These are phyloP conservation scores for Leptopterna dolabrata DNA, from an alignment of 2,888 invertebrate species.

Conservation along the genomic window DNA sequence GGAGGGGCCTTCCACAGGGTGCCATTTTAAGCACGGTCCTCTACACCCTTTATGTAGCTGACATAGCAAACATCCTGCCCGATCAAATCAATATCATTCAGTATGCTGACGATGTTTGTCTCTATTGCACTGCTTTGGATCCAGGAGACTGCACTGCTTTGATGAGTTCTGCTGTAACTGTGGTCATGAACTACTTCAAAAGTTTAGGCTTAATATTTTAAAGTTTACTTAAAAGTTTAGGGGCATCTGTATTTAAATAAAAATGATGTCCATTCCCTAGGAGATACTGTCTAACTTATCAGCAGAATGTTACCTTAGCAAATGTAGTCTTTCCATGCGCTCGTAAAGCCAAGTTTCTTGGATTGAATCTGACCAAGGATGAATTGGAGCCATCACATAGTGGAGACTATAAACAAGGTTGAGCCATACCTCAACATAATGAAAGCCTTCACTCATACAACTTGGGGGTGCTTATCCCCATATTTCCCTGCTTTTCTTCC, in stretches of 20 bases:
- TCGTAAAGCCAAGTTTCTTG: slow-evolving; percentile 5
- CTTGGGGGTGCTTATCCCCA: slow-evolving; percentile 18
- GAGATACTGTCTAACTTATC: not conserved
- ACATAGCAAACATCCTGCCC: not conserved
- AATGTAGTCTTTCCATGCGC: not conserved
- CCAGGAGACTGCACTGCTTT: too few species aligned
- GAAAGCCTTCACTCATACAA: not conserved
- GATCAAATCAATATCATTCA: not conserved
- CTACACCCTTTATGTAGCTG: too few species aligned
- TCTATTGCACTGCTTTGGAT: too few species aligned
- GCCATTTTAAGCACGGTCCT: too few species aligned
- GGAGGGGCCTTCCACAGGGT: too few species aligned
- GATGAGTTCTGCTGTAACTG: too few species aligned
- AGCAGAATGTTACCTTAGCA: not conserved
- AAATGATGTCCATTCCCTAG: not conserved
- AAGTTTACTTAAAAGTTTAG: too few species aligned
- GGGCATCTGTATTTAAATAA: not conserved
- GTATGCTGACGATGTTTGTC: too few species aligned
- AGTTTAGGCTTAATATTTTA: not conserved
- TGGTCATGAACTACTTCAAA: not conserved
- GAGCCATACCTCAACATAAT: slow-evolving; percentile 1
- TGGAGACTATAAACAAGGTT: not conserved
- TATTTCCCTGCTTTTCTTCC: not conserved
- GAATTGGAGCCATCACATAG: not conserved
- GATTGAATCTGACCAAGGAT: not conserved